phyloP scores from a whole-genome alignment of 2,888 invertebrate species.

The Drosophila formosana region DNA sequence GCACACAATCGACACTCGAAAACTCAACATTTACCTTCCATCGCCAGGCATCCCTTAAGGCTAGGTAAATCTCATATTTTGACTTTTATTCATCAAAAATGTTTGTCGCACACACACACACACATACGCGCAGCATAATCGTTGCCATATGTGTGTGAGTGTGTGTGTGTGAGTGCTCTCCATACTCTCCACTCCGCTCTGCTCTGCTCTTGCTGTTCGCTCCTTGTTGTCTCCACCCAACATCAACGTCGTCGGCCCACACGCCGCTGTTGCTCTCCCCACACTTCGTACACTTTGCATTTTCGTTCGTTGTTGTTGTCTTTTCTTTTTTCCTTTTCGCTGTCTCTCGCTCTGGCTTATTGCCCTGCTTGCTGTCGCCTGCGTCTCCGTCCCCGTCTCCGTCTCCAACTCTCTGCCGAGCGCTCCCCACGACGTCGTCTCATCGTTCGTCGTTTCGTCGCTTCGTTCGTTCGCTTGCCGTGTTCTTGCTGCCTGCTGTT shows the following conservation, averaged over 20 bases:
- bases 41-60: slow-evolving; percentile 47
- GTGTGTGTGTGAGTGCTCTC: slow-evolving; percentile 1
- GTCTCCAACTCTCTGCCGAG: background rate
- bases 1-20: background rate
- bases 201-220: background rate
- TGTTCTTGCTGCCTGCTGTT: slow-evolving; percentile 31
- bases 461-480: slow-evolving; percentile 29
- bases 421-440: background rate
- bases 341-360: slow-evolving; percentile 19
- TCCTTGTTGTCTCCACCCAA: slow-evolving; percentile 3
- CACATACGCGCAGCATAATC: slow-evolving; percentile 1
- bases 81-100: slow-evolving; percentile 36
- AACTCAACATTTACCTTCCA: background rate
- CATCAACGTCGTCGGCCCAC: background rate
- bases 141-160: slow-evolving; percentile 3
- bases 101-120: slow-evolving; percentile 13
- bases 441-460: slow-evolving; percentile 6
- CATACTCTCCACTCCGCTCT: background rate
- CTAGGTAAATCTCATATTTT: slow-evolving; percentile 48
- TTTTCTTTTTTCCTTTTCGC: background rate
- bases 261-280: slow-evolving; percentile 5
- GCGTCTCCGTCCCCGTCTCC: background rate
- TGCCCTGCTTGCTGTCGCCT: slow-evolving; percentile 26
- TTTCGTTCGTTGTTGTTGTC: background rate
- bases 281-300: slow-evolving; percentile 1